Base-by-base conservation (phyloP, 2,888 invertebrate species). In the Drosophila anceps region DNA sequence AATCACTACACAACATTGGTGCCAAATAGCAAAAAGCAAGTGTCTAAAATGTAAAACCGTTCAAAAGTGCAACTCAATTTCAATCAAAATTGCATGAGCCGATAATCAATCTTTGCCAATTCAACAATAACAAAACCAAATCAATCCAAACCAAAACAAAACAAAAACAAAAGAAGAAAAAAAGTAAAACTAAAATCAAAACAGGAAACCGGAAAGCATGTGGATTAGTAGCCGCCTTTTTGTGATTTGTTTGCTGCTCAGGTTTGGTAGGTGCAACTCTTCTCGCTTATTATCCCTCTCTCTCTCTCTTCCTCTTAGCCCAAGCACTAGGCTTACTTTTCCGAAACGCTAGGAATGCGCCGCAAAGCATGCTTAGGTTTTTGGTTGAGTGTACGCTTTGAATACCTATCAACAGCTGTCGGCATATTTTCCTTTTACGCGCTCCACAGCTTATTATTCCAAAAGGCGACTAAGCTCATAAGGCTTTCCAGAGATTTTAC, bases 171-270 rank as follows among this genome's bases (percentile, higher is more conserved):
- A 61, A 60, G 31, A 64, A 29, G 29, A 51, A 55, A 33, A 60
- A 68, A 60, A 71, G 65, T 69, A 64, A 4, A 71, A 79, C 69
- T 79, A 76, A 79, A 85, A 88, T 67, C 82, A 84, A 82, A 84
- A 87, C 90, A 87, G 72, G 90, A 90, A 85, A 71, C 79, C 87
- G 88, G 83, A 88, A 91, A 92, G 84, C 92, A 93, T 93, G 93
- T 92, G 92, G 93, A 93, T 92, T 92, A 93, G 92, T 91, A 92
- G 92, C 89, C 92, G 92, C 92, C 85, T 92, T 82, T 91, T 92
- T 86, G 87, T 91, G 82, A 88, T 92, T 90, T 90, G 92, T 89
- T 88, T 92, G 82, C 91, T 92, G 80, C 90, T 92, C 81, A 90
- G 91, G 90, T 89, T 92, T 74, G 93, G 93, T 93, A 92, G 87